These are phyloP conservation scores for Urechis unicinctus DNA, from an alignment of 2,888 invertebrate genomes.

Conservation along the genomic window DNA sequence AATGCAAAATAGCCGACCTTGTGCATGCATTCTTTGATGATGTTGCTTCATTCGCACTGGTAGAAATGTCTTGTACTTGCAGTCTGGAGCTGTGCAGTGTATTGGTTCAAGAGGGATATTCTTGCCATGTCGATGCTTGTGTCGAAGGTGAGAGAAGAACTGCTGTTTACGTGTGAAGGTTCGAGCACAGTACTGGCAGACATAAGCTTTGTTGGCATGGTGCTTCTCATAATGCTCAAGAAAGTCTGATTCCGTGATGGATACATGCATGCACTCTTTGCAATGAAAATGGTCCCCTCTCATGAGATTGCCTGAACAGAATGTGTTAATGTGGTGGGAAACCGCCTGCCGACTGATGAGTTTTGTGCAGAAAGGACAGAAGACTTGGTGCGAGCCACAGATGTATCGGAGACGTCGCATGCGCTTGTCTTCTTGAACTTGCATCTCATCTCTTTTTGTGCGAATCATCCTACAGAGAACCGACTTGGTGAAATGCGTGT, in stretches of 20 bases:
- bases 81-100: not conserved
- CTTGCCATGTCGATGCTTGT: not conserved
- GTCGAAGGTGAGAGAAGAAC: not conserved
- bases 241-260: not conserved
- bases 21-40: not conserved
- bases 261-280: not conserved
- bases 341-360: not conserved
- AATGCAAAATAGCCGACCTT: not conserved
- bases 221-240: not conserved
- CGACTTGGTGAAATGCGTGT: not conserved
- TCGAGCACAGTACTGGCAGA: not conserved
- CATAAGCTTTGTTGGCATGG: not conserved
- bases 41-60: not conserved
- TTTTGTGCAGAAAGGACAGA: not conserved
- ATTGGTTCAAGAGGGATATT: not conserved
- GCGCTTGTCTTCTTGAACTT: not conserved
- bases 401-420: not conserved
- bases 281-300: not conserved
- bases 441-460: not conserved
- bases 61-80: not conserved
- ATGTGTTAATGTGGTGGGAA: not conserved
- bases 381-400: not conserved
- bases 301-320: not conserved
- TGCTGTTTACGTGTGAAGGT: not conserved
- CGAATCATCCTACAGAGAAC: not conserved